Base-by-base conservation (phyloP, 2,113 vertebrate species). In the Recurvirostra avosetta region DNA sequence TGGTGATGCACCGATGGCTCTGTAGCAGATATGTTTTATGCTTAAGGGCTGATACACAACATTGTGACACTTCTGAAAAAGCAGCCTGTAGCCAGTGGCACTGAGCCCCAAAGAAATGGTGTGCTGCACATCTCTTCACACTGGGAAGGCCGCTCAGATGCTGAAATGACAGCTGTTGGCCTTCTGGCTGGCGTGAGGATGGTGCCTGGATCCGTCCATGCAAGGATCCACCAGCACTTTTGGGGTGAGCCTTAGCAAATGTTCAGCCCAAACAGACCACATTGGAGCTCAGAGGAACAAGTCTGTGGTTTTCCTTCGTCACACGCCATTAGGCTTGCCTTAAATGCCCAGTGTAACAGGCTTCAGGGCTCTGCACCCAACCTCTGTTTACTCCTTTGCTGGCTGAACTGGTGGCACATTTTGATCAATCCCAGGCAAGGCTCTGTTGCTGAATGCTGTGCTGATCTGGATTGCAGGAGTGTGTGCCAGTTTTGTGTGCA, bases 351-450 rank as follows among this genome's bases (percentile, higher is more conserved):
- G n/a, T 10, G n/a, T 25, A 45, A 36, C 16, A 9, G 25, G 55
- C 36, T 32, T 49, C 20, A 56, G 19, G 32, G 36, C 34, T 65
- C 38, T 70, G 67, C 79, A 47, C 25, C 38, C 40, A 63, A 25
- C 41, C 45, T 40, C 26, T 49, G 13, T 6, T 19, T 11, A 17
- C 12, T 58, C 25, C 17, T 25, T 26, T 9, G 45, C 40, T 32
- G 41, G 41, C 30, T 38, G 34, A 50, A 40, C 47, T 0, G 0
- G 26, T 11, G 45, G 58, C 38, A 15, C 23, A 0, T 40, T 55
- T 38, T 2, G 3, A 26, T 78, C 25, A 56, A 3, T 8, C 34
- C 26, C 13, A 41, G 41, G 12, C 10, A 49, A 49, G n/a, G 32
- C 41, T 72, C 21, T 0, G 0, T 30, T 56, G 41, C 12, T 21